Percentiles rank a stretch among this genome's conserved stretches.
Conservation (phyloP, 2,797 vertebrate genomes). For the Phylloscopus collybita region DNA sequence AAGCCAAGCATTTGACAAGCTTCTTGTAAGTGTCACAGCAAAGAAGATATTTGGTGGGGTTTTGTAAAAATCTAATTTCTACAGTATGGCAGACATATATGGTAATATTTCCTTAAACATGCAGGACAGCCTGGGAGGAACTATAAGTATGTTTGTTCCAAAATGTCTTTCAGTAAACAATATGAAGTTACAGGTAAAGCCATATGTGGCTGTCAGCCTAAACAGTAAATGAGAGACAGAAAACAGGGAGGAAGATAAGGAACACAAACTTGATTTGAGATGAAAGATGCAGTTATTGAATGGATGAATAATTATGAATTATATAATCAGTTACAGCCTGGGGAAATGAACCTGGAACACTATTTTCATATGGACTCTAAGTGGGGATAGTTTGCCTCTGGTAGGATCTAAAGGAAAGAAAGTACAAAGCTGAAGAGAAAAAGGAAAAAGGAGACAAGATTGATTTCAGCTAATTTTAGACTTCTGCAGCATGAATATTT, state of each 20-base stretch:
- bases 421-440: not conserved
- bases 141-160: not conserved
- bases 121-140: not conserved
- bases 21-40: not conserved
- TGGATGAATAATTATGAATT: not conserved
- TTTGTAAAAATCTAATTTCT: not conserved
- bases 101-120: not conserved
- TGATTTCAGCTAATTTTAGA: constrained; percentile 38
- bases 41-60: not conserved
- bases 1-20: not conserved
- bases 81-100: not conserved
- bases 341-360: not conserved
- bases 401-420: not conserved
- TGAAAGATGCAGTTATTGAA: not conserved
- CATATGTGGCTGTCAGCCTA: not conserved
- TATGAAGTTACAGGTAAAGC: not conserved
- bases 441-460: not conserved
- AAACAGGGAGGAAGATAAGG: not conserved
- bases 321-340: not conserved
- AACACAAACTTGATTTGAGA: not conserved
- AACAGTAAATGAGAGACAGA: not conserved
- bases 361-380: not conserved
- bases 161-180: not conserved
- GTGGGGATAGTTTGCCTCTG: not conserved
- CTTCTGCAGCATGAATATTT: constrained; percentile 25